Percentiles rank a stretch among this genome's conserved stretches.
phyloP scores from a whole-genome alignment of 2,797 vertebrate species.

The Enteromius viviparus region DNA sequence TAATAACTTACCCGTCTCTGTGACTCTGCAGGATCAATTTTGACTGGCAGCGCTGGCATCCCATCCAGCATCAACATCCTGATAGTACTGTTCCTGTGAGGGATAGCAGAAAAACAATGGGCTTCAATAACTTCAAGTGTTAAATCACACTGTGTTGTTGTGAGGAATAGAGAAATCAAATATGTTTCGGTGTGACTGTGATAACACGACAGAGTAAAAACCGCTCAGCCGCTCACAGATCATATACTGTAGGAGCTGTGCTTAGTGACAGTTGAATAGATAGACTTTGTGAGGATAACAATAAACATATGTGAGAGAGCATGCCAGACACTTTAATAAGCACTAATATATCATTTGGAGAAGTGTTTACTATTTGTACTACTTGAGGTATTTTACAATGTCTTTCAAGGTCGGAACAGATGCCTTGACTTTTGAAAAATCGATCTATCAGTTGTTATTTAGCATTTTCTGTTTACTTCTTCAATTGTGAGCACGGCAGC shows the following conservation, averaged over 20 bases:
- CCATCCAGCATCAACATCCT: conserved; percentile 66
- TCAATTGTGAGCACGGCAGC: not conserved
- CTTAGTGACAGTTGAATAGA: conserved; percentile 4
- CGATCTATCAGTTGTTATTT: conserved; percentile 13
- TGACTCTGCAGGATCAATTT: conserved; percentile 54
- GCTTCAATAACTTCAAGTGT: not conserved
- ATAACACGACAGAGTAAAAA: not conserved
- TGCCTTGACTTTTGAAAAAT: conserved; percentile 22
- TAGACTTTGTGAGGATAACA: conserved; percentile 4
- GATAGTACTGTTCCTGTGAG: conserved; percentile 30
- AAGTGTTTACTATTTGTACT: conserved; percentile 22
- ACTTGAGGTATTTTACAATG: conserved; percentile 13
- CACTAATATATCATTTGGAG: conserved; percentile 17
- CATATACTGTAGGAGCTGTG: not conserved
- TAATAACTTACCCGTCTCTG: conserved; percentile 54
- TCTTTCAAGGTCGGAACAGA: conserved; percentile 26
- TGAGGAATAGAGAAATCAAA: not conserved
- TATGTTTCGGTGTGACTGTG: conserved; percentile 2
- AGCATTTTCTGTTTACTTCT: conserved; percentile 13
- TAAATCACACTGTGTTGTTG: not conserved
- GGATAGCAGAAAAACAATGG: conserved; percentile 7
- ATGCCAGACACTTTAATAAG: not conserved
- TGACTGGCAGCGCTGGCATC: conserved; percentile 60
- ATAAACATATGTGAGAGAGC: conserved; percentile 7
- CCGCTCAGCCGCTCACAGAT: not conserved